A percentile compares a stretch with the other conserved stretches of the same genome.
These are phyloP conservation scores for Caranx ignobilis DNA, from an alignment of 2,113 vertebrate species.

Conservation along the genomic window DNA sequence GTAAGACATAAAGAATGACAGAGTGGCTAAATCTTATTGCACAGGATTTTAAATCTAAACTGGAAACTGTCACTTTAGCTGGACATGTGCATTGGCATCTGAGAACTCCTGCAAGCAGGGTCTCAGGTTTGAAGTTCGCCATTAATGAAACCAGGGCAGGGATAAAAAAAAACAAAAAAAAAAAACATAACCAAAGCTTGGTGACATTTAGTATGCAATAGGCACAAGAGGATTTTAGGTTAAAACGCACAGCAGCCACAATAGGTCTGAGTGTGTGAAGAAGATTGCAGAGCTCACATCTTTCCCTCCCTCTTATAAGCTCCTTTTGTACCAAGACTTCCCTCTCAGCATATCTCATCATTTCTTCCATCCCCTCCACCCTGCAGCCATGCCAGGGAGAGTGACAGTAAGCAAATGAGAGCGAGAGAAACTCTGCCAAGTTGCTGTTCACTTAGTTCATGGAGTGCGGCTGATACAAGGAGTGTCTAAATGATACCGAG, in stretches of 20 bases:
- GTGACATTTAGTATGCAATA: constrained; percentile 70
- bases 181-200: constrained; percentile 42
- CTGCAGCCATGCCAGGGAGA: constrained; percentile 19
- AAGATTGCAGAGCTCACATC: constrained; percentile 16
- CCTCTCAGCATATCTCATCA: constrained; percentile 40
- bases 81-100: background rate
- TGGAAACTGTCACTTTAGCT: constrained; percentile 32
- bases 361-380: constrained; percentile 40
- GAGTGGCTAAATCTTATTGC: background rate
- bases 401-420: constrained; percentile 43
- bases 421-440: constrained; percentile 44
- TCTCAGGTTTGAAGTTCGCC: background rate
- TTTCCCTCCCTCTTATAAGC: constrained; percentile 43
- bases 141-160: background rate
- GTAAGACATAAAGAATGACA: background rate
- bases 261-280: constrained; percentile 37
- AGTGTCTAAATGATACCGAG: constrained; percentile 51
- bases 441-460: constrained; percentile 36
- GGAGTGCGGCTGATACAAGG: constrained; percentile 50
- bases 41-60: background rate
- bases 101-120: constrained; percentile 5
- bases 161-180: constrained; percentile 44
- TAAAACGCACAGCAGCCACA: constrained; percentile 43
- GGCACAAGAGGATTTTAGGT: constrained; percentile 44
- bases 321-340: constrained; percentile 38